These are phyloP conservation scores for Harpalus rubripes DNA, from an alignment of 2,888 invertebrate genomes.

Conservation along the genomic window DNA sequence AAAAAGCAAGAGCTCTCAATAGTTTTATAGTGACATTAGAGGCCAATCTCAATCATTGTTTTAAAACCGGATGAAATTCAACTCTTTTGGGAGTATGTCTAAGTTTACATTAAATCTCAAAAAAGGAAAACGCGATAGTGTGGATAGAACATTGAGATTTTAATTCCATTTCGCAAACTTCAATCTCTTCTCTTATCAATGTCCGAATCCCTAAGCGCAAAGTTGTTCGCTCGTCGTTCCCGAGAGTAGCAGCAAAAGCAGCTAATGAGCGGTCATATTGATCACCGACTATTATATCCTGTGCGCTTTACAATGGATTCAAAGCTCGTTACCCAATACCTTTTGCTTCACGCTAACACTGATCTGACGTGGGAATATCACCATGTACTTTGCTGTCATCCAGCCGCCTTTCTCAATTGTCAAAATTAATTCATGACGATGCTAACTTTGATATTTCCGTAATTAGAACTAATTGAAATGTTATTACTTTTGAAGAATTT, in stretches of 20 bases:
- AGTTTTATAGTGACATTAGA: no score
- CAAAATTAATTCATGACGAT: background rate
- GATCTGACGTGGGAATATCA: conserved; percentile 43
- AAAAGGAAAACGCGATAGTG: no score
- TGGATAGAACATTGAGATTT: no score
- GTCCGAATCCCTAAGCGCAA: background rate
- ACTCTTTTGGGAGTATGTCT: no score
- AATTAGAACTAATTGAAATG: background rate
- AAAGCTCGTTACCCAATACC: conserved; percentile 45
- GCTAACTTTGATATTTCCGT: background rate
- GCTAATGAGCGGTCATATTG: conserved; percentile 65
- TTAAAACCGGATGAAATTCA: no score
- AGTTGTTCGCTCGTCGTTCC: background rate
- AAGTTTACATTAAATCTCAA: no score
- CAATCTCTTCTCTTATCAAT: background rate
- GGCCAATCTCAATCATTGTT: no score
- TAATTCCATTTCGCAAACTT: no score
- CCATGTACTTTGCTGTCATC: conserved; percentile 12
- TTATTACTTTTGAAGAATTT: background rate
- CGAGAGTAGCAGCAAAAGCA: background rate
- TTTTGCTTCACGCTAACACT: conserved; percentile 27
- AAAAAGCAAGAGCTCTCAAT: no score
- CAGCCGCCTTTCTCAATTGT: conserved; percentile 4
- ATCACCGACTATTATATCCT: conserved; percentile 55
- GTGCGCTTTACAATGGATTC: conserved; percentile 36